phyloP scores from a whole-genome alignment of 2,113 vertebrate species.

The Calyptomena viridis region DNA sequence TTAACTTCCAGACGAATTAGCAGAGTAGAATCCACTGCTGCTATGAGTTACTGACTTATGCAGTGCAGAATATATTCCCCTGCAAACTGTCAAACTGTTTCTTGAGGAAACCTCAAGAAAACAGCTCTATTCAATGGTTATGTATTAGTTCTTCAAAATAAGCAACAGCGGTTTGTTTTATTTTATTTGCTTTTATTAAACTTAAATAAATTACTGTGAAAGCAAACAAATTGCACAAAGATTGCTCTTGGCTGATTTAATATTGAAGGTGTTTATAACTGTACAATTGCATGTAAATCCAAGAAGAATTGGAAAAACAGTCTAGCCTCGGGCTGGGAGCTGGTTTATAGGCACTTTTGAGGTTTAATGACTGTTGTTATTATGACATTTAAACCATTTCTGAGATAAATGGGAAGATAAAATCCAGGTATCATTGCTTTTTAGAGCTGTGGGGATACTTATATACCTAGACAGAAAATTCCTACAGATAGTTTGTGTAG shows the following conservation, averaged over 20 bases:
- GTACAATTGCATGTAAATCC: not conserved
- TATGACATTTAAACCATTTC: not conserved
- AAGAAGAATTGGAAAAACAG: not conserved
- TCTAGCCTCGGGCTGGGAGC: not conserved
- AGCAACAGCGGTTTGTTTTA: not conserved
- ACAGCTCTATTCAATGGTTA: not conserved
- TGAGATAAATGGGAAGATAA: slow-evolving; percentile 24
- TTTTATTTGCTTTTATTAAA: not conserved
- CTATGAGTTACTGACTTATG: not conserved
- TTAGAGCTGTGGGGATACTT: not conserved
- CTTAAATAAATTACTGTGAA: not conserved
- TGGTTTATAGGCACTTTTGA: not conserved
- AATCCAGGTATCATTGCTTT: not conserved
- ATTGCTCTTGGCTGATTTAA: not conserved
- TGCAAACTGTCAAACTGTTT: not conserved
- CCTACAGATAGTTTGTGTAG: not conserved
- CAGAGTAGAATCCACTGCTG: not conserved
- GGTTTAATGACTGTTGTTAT: not conserved
- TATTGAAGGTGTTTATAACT: not conserved
- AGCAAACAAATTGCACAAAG: not conserved
- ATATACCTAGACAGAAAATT: not conserved
- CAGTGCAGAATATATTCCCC: not conserved
- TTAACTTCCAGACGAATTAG: not conserved
- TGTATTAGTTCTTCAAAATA: not conserved
- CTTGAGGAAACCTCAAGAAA: not conserved